These are phyloP conservation scores for Oriolus oriolus DNA, from an alignment of 2,113 vertebrate genomes.

Conservation along the genomic window DNA sequence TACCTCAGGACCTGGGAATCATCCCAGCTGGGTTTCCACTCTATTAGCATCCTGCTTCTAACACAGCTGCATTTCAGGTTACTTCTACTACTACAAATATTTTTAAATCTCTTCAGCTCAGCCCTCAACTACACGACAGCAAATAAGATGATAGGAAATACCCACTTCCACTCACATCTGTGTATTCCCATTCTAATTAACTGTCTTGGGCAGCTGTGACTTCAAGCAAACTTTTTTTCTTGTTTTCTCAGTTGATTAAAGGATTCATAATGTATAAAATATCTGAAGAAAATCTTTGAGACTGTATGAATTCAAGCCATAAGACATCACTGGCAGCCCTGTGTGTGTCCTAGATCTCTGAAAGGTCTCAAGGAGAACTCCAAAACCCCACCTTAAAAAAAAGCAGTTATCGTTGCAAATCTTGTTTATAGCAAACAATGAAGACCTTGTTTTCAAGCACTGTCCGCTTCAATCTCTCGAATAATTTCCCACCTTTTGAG, in stretches of 20 bases:
- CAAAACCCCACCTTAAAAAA: not conserved
- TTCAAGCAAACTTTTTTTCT: not conserved
- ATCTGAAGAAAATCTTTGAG: not conserved
- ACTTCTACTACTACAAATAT: not conserved
- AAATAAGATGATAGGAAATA: not conserved
- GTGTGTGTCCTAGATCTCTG: not conserved
- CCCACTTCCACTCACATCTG: not conserved
- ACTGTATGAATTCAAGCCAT: not conserved
- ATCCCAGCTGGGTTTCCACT: not conserved
- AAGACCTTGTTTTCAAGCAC: not conserved
- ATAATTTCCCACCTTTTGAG: not conserved
- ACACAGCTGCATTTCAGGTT: not conserved
- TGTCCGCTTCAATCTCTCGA: not conserved
- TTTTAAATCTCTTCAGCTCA: not conserved
- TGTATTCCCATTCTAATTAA: not conserved
- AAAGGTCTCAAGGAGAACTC: not conserved
- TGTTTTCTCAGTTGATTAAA: not conserved
- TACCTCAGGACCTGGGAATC: not conserved
- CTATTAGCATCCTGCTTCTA: not conserved
- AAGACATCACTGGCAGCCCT: not conserved
- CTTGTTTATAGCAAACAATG: not conserved
- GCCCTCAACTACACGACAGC: not conserved
- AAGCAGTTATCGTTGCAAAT: not conserved
- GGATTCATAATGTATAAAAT: not conserved
- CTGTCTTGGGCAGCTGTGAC: not conserved